Conservation (phyloP, 2,797 vertebrate species). For the Parauchenoglanis ngamensis region DNA sequence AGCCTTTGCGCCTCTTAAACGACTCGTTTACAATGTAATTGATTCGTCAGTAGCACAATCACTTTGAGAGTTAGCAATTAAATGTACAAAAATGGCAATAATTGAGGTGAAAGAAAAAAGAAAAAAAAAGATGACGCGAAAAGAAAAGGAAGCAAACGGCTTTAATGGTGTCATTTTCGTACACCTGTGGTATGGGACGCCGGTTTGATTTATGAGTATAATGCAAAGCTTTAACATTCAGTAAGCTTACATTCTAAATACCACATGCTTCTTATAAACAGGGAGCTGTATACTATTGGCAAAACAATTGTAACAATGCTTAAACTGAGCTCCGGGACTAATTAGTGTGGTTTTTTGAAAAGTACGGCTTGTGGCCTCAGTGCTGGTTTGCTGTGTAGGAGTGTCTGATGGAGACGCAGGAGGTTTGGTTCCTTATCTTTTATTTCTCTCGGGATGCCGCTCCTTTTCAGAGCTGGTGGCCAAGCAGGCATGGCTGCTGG, state of each 20-base stretch:
- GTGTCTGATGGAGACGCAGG: slow-evolving; percentile 30
- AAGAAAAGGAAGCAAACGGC: background rate
- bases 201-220: slow-evolving; percentile 15
- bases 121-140: background rate
- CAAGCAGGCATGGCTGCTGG: slow-evolving; percentile 27
- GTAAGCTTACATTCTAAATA: slow-evolving; percentile 8
- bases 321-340: slow-evolving; percentile 15
- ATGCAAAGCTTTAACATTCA: slow-evolving; percentile 21
- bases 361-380: slow-evolving; percentile 16
- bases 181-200: background rate
- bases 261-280: slow-evolving; percentile 4
- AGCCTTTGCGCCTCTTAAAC: slow-evolving; percentile 50
- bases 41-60: slow-evolving; percentile 52
- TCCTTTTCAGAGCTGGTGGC: slow-evolving; percentile 26
- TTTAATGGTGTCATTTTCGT: slow-evolving; percentile 6
- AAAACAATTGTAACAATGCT: background rate
- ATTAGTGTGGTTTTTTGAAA: slow-evolving; percentile 16
- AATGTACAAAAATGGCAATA: slow-evolving; percentile 34
- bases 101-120: slow-evolving; percentile 6
- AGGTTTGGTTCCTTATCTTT: slow-evolving; percentile 19
- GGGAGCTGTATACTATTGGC: background rate
- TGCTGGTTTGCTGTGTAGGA: slow-evolving; percentile 25
- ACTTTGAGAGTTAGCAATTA: slow-evolving; percentile 48
- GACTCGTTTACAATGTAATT: slow-evolving; percentile 56
- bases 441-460: slow-evolving; percentile 13